phyloP scores from a whole-genome alignment of 2,888 invertebrate species.

The Polyommatus icarus region DNA sequence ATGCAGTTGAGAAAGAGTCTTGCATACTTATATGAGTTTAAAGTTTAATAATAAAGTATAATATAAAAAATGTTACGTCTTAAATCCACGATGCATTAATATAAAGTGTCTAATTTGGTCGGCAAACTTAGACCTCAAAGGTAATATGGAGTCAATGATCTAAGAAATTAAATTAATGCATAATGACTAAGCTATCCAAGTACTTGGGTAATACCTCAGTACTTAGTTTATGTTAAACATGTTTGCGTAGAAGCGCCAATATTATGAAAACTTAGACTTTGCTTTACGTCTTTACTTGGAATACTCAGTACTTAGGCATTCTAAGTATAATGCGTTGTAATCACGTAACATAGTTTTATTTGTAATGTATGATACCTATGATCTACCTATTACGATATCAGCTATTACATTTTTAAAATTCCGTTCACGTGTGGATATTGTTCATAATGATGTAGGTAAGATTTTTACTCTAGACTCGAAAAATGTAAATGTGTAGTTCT shows the following conservation, averaged over 20 bases:
- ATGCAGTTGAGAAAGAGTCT: no score
- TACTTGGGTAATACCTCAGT: constrained; percentile 1
- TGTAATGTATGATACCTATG: neutral
- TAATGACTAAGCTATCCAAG: constrained; percentile 4
- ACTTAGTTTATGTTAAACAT: neutral
- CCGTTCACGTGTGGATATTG: no score
- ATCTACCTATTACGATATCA: no score
- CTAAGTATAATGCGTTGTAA: neutral
- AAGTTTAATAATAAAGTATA: no score
- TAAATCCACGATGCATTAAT: neutral
- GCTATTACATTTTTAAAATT: no score
- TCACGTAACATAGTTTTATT: neutral
- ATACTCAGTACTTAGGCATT: neutral
- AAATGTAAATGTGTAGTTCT: no score
- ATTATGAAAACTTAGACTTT: constrained; percentile 2
- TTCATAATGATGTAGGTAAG: no score
- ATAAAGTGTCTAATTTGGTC: neutral
- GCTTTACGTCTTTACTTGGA: neutral
- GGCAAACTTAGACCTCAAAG: neutral
- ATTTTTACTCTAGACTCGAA: no score
- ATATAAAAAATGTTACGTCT: no score
- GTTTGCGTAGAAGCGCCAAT: neutral
- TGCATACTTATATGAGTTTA: no score
- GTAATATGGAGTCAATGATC: neutral
- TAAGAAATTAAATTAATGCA: neutral